These are phyloP conservation scores for Lepidochrysops patricia DNA, from an alignment of 2,888 invertebrate species.

Conservation along the genomic window DNA sequence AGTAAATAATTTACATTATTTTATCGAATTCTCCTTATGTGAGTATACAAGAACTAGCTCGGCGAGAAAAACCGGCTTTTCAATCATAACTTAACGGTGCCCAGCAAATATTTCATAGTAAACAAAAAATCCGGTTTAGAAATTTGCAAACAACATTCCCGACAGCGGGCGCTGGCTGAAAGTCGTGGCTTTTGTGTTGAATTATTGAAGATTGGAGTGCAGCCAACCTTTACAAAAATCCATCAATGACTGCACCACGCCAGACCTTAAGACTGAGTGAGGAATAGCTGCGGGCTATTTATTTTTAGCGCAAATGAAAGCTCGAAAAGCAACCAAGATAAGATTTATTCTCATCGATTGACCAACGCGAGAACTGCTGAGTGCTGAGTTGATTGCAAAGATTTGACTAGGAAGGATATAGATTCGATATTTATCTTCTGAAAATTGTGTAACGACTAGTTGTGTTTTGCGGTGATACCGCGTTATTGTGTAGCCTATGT, in stretches of 20 bases:
- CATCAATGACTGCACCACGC: constrained; percentile 3
- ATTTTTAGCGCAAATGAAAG: not conserved
- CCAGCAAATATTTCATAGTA: not conserved
- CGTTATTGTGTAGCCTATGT: too few species aligned
- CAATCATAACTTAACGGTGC: too few species aligned
- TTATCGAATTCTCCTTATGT: too few species aligned
- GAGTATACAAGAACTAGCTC: too few species aligned
- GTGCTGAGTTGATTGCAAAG: too few species aligned
- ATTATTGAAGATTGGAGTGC: not conserved
- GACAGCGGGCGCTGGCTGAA: not conserved
- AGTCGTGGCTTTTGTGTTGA: not conserved
- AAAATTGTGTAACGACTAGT: too few species aligned
- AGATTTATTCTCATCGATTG: not conserved
- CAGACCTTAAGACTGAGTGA: not conserved
- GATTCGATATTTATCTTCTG: too few species aligned
- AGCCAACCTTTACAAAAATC: not conserved
- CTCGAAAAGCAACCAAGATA: not conserved
- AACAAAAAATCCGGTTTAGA: not conserved
- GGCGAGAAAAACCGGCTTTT: too few species aligned
- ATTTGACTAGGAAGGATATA: too few species aligned
- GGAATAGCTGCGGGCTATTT: not conserved
- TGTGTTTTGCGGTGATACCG: too few species aligned
- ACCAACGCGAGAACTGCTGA: not conserved
- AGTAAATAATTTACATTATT: not conserved
- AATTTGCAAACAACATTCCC: not conserved